These are phyloP conservation scores for Bovichtus diacanthus DNA, from an alignment of 2,797 vertebrate genomes.

Conservation along the genomic window DNA sequence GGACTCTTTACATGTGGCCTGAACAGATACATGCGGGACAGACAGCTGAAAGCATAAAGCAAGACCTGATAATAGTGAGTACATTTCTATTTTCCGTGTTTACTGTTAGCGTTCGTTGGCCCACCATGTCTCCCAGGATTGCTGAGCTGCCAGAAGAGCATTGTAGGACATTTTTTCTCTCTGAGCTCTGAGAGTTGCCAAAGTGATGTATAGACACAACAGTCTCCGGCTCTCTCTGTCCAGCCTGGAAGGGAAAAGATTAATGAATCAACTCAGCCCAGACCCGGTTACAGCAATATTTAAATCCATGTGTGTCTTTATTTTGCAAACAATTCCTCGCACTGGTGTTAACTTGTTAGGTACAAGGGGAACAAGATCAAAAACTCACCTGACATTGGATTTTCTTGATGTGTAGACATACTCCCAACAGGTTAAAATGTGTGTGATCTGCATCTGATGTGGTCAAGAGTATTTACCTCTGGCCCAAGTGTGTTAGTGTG, in stretches of 20 bases:
- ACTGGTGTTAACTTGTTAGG: background rate
- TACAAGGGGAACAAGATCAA: background rate
- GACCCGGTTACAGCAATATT: background rate
- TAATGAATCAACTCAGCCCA: constrained; percentile 1
- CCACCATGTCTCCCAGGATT: constrained; percentile 86
- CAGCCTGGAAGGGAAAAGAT: constrained; percentile 58
- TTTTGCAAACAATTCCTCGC: background rate
- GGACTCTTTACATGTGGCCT: constrained; percentile 72
- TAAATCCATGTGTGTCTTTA: background rate
- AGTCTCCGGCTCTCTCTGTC: constrained; percentile 57
- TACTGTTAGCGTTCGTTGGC: constrained; percentile 13
- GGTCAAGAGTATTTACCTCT: constrained; percentile 61
- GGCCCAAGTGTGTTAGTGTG: constrained; percentile 54
- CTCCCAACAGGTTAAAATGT: background rate
- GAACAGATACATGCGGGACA: constrained; percentile 19
- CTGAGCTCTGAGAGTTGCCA: constrained; percentile 78
- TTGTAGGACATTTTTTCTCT: constrained; percentile 76
- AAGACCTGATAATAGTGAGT: background rate
- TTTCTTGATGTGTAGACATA: background rate
- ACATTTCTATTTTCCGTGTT: background rate
- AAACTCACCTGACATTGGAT: background rate
- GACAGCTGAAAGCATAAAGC: background rate
- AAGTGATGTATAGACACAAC: constrained; percentile 73
- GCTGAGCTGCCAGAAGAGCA: constrained; percentile 79
- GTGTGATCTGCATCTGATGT: background rate